Evolutionary conservation across 2,113 vertebrate species (phyloP).

Genomic region (Thryonomys swinderianus): DNA sequence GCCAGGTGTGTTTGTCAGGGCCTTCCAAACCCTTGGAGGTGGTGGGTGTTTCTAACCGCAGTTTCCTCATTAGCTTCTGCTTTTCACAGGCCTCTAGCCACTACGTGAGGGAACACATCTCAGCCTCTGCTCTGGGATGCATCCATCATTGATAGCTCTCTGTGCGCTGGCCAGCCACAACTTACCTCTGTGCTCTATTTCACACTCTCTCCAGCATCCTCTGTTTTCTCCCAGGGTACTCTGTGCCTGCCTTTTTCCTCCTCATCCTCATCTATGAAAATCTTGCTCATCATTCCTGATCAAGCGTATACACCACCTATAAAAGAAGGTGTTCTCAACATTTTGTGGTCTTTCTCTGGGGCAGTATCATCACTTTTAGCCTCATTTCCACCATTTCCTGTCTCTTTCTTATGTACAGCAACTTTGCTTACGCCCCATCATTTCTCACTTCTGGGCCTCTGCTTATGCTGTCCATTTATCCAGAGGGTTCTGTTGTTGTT

Average conservation of each 20-base stretch:
- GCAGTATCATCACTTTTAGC: neutral
- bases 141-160: slow-evolving; percentile 3
- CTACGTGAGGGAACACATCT: slow-evolving; percentile 56
- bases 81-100: slow-evolving; percentile 60
- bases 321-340: slow-evolving; percentile 10
- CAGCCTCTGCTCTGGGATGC: neutral
- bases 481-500: neutral
- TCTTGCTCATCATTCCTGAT: neutral
- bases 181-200: neutral
- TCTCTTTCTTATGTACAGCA: neutral
- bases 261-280: slow-evolving; percentile 19
- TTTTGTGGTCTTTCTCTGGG: neutral
- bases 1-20: slow-evolving; percentile 79
- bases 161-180: neutral
- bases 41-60: slow-evolving; percentile 75
- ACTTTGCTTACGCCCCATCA: neutral
- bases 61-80: slow-evolving; percentile 73
- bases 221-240: neutral
- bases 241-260: neutral
- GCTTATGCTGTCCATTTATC: neutral
- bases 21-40: slow-evolving; percentile 74
- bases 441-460: neutral
- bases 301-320: neutral
- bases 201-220: neutral
- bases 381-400: neutral